A percentile compares a stretch with the other conserved stretches of the same genome.
phyloP scores from a whole-genome alignment of 2,797 vertebrate species.

The Liasis olivaceus region DNA sequence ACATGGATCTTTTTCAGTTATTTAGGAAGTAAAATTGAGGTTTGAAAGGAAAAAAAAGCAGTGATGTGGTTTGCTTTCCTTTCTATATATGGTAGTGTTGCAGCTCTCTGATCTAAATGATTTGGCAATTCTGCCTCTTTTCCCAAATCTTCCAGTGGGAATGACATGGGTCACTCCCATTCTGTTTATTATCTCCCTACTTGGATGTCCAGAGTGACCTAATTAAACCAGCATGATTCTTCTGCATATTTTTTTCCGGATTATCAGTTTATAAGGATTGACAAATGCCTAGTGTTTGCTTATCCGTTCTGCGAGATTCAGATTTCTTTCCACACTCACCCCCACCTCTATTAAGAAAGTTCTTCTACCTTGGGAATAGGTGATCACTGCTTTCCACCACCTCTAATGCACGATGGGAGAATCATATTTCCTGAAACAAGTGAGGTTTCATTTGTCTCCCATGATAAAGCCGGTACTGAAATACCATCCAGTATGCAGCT shows the following conservation, averaged over 20 bases:
- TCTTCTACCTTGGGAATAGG: background rate
- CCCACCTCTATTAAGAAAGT: background rate
- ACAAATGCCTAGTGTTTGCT: background rate
- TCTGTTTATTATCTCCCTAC: background rate
- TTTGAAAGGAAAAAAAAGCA: background rate
- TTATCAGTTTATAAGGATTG: background rate
- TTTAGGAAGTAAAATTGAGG: conserved; percentile 2
- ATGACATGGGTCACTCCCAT: background rate
- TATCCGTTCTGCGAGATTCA: background rate
- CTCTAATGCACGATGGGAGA: background rate
- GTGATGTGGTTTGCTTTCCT: background rate
- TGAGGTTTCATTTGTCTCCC: background rate
- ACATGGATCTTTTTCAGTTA: background rate
- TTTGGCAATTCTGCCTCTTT: background rate
- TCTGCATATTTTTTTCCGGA: background rate
- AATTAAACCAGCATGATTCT: background rate
- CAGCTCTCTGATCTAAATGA: background rate
- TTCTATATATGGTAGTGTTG: background rate
- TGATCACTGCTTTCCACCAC: background rate
- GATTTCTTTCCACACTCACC: background rate
- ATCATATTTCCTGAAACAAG: background rate
- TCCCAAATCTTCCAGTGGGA: background rate
- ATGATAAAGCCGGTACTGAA: background rate
- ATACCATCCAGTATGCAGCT: background rate
- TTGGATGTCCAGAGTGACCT: background rate